Percentiles rank a stretch among this genome's conserved stretches.
Conservation (phyloP, 2,113 vertebrate species). For the Oncorhynchus tshawytscha region DNA sequence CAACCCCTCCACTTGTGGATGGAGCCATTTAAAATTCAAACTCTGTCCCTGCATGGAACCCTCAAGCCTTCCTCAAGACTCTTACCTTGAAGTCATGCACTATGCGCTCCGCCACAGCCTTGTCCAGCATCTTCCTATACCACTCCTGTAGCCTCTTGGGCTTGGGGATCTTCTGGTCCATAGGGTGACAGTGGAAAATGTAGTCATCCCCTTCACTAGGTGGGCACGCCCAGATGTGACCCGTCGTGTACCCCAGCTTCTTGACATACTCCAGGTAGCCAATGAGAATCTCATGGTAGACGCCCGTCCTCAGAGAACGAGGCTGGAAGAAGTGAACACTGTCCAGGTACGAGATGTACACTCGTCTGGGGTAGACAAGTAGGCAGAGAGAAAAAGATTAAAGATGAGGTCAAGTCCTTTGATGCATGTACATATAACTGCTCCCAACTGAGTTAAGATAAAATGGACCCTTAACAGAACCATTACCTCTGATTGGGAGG, state of each 20-base stretch:
- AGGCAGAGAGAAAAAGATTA: too few species aligned
- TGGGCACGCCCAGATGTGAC: constrained; percentile 98
- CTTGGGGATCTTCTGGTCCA: constrained; percentile 97
- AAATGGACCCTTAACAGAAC: too few species aligned
- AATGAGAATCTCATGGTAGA: constrained; percentile 97
- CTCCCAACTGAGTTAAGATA: too few species aligned
- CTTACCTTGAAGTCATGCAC: constrained; percentile 96
- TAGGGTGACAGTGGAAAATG: constrained; percentile 97
- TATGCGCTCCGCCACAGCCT: constrained; percentile 92
- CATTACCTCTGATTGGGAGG: constrained; percentile 94
- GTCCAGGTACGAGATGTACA: constrained; percentile 98
- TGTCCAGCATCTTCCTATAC: constrained; percentile 99
- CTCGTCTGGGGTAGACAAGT: constrained; percentile 74
- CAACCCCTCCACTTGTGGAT: too few species aligned
- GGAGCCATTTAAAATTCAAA: neutral
- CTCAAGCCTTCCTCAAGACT: too few species aligned
- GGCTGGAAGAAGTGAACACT: constrained; percentile 98
- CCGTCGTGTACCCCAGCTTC: constrained; percentile 94
- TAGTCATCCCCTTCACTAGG: constrained; percentile 99
- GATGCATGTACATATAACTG: too few species aligned
- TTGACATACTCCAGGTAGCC: constrained; percentile 97
- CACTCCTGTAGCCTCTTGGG: constrained; percentile 97
- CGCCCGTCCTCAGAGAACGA: constrained; percentile 88
- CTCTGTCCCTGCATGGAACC: too few species aligned
- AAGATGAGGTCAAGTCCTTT: too few species aligned